Evolutionary conservation across 2,797 vertebrate genomes (phyloP).

Genomic region (Alcedo atthis): DNA sequence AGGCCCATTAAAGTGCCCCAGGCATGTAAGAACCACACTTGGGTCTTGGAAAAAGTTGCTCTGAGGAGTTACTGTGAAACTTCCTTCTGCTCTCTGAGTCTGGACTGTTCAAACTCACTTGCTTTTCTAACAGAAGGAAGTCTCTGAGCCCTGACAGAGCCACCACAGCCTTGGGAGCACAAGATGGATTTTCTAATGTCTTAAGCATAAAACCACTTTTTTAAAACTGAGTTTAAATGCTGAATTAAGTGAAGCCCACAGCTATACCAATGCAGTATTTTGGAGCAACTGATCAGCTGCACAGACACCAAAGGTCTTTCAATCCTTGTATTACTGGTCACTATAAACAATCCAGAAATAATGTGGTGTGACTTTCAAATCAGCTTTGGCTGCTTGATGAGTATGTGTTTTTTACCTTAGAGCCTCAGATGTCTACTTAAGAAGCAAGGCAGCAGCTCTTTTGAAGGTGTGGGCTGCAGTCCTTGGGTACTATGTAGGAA

Average conservation of each 20-base stretch:
- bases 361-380: not conserved
- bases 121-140: not conserved
- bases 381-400: not conserved
- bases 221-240: not conserved
- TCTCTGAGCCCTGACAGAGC: not conserved
- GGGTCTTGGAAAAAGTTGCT: conserved; percentile 6
- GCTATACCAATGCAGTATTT: not conserved
- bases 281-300: not conserved
- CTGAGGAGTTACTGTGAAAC: not conserved
- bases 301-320: not conserved
- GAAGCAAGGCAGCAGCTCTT: not conserved
- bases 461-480: not conserved
- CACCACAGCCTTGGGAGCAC: not conserved
- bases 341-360: not conserved
- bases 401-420: not conserved
- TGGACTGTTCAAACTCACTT: not conserved
- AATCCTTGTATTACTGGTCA: not conserved
- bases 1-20: conserved; percentile 37
- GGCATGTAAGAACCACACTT: not conserved
- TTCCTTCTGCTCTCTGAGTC: not conserved
- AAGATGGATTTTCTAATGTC: not conserved
- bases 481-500: not conserved
- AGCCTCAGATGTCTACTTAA: not conserved
- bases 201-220: not conserved
- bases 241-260: not conserved